Conservation (phyloP, 1,140 invertebrate genomes). For the Oryctes rhinoceros region DNA sequence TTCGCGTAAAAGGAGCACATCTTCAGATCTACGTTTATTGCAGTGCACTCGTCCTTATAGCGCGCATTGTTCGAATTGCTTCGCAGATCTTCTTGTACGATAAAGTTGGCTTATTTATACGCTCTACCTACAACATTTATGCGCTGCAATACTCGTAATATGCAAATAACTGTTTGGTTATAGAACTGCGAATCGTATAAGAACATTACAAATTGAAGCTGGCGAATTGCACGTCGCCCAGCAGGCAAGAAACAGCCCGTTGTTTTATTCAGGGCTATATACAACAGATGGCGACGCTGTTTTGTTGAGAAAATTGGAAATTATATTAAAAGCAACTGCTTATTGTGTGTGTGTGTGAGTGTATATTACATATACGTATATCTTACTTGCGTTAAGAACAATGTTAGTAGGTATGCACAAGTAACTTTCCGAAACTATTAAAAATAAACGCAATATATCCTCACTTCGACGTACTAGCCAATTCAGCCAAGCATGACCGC, state of each 20-base stretch:
- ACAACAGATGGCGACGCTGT: not conserved
- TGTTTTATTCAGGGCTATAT: not conserved
- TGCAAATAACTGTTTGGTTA: conserved; percentile 22
- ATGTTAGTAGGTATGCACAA: too few species aligned
- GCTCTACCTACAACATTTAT: not conserved
- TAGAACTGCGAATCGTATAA: conserved; percentile 5
- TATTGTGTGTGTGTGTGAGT: not conserved
- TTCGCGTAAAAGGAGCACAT: too few species aligned
- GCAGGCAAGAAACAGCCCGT: not conserved
- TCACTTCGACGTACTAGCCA: too few species aligned
- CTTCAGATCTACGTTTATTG: too few species aligned
- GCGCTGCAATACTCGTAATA: conserved; percentile 10
- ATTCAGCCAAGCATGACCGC: not conserved
- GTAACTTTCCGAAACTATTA: too few species aligned
- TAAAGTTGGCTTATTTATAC: conserved; percentile 9
- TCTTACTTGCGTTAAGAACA: too few species aligned
- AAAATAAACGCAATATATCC: too few species aligned
- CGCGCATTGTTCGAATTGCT: not conserved
- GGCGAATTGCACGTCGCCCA: not conserved
- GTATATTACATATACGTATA: not conserved
- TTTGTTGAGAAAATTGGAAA: not conserved
- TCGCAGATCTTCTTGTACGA: not conserved
- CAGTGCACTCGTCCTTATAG: too few species aligned
- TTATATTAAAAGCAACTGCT: not conserved
- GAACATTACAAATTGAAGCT: not conserved